Evolutionary conservation across 1,140 invertebrate genomes (phyloP), one percentile per base, ranked within the genome.

Genomic region (Orussus abietinus): DNA sequence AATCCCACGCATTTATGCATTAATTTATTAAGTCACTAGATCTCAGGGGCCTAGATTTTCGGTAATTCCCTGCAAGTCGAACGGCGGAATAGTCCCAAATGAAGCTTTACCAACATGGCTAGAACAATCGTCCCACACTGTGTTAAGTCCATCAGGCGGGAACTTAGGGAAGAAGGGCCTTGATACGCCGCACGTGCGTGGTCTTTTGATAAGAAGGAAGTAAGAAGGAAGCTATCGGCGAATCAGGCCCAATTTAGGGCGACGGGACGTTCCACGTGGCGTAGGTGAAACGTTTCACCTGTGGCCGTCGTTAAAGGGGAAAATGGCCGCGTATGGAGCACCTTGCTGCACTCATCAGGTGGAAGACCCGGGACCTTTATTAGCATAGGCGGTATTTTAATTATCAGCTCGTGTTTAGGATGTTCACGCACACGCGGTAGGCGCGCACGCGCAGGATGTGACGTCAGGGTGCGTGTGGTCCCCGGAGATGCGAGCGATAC

Each of bases 341-440:
- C n/a, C n/a, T n/a, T n/a, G n/a, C n/a, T n/a, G n/a, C n/a, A n/a
- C n/a, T n/a, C n/a, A 36, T 15, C 17, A 17, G 7, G 34, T 21
- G 12, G 10, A 11, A 13, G 17, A 14, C 7, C 5, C 17, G 12
- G 14, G 10, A 15, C n/a, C 14, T 9, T 36, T n/a, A 36, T 36
- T 36, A 15, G 34, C 34, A 36, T 36, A 36, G 13, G 13, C 9
- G 34, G 34, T 36, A 36, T 20, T 36, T 36, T 36, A 36, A 36
- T 36, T 15, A 36, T 36, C 34, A 18, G 34, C 12, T 36, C 34
- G 13, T 36, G 34, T 36, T 36, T 36, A 36, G 34, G 34, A 36
- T 36, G 34, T 36, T 9, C 18, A 3, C 18, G 18, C 34, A 36
- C 34, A 20, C 34, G 34, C 34, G 18, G n/a, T 18, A 36, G 34